Percentiles rank a stretch among this genome's conserved stretches.
Evolutionary conservation across 1,140 invertebrate species (phyloP).

Genomic region (Drosophila saltans): DNA sequence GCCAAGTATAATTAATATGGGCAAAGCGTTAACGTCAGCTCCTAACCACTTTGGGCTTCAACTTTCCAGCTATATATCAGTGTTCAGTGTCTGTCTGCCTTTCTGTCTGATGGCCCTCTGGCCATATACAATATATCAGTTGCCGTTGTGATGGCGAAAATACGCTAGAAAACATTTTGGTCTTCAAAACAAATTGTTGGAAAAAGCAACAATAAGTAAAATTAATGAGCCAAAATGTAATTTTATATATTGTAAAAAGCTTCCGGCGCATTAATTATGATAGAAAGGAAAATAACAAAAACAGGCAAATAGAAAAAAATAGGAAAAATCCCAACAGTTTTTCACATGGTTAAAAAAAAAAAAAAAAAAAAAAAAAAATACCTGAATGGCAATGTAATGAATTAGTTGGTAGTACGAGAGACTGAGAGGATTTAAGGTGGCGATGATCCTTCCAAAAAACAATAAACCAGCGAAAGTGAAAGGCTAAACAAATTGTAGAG

Average conservation of each 20-base stretch:
- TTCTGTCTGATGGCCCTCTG: constrained; percentile 44
- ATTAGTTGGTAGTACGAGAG: constrained; percentile 1
- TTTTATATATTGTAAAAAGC: constrained; percentile 80
- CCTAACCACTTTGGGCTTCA: constrained; percentile 18
- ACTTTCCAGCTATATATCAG: constrained; percentile 63
- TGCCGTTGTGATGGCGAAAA: constrained; percentile 46
- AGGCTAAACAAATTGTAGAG: constrained; percentile 73
- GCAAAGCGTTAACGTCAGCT: constrained; percentile 9
- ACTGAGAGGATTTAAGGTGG: neutral
- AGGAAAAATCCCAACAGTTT: neutral
- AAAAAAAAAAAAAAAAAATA: neutral
- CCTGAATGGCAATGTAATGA: constrained; percentile 12
- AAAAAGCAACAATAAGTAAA: constrained; percentile 71
- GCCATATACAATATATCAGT: constrained; percentile 54
- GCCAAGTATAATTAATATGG: constrained; percentile 58
- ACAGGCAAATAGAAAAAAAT: neutral
- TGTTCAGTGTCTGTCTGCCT: constrained; percentile 1
- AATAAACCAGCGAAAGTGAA: constrained; percentile 54
- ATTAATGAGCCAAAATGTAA: constrained; percentile 79
- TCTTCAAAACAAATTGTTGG: constrained; percentile 70
- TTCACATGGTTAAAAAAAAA: neutral
- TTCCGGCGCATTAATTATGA: constrained; percentile 71
- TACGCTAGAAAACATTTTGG: constrained; percentile 62
- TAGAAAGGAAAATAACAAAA: constrained; percentile 28
- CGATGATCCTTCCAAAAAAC: neutral